Evolutionary conservation across 2,888 invertebrate genomes (phyloP).

Genomic region (Leucophenga montana): DNA sequence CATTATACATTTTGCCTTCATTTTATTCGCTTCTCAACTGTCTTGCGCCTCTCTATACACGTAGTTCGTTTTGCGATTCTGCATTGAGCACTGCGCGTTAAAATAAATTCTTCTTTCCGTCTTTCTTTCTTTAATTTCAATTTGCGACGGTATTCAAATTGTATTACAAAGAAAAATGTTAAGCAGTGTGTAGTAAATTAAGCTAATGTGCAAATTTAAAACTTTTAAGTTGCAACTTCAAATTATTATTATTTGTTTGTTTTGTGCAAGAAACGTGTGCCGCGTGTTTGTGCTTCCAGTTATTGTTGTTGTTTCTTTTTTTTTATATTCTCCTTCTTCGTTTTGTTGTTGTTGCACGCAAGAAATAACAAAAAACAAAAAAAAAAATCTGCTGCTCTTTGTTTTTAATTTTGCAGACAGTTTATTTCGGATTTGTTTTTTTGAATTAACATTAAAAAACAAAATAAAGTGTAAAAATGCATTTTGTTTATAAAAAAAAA

Average conservation of each 20-base stretch:
- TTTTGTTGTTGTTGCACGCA: not conserved
- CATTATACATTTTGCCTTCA: conserved; percentile 47
- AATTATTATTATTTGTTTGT: not conserved
- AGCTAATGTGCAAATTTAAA: not conserved
- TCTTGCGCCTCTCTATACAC: conserved; percentile 57
- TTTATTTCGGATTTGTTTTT: too few species aligned
- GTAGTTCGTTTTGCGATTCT: conserved; percentile 1
- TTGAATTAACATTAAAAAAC: too few species aligned
- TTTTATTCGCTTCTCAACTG: conserved; percentile 54
- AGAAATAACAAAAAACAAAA: conserved; percentile 5
- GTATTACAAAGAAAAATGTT: not conserved
- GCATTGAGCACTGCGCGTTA: conserved; percentile 11
- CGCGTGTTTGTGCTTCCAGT: not conserved
- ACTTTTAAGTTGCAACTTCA: not conserved
- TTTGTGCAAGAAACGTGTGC: not conserved
- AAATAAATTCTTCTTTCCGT: conserved; percentile 20
- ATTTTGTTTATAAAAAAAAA: not conserved
- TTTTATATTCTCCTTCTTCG: too few species aligned
- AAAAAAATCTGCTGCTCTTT: not conserved
- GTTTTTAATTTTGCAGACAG: not conserved
- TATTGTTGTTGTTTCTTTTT: not conserved
- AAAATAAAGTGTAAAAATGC: too few species aligned
- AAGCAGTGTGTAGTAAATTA: not conserved
- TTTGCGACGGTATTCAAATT: not conserved
- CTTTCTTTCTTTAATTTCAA: conserved; percentile 2